phyloP scores from a whole-genome alignment of 2,113 vertebrate species.

The Ptilorrhoa leucosticta region DNA sequence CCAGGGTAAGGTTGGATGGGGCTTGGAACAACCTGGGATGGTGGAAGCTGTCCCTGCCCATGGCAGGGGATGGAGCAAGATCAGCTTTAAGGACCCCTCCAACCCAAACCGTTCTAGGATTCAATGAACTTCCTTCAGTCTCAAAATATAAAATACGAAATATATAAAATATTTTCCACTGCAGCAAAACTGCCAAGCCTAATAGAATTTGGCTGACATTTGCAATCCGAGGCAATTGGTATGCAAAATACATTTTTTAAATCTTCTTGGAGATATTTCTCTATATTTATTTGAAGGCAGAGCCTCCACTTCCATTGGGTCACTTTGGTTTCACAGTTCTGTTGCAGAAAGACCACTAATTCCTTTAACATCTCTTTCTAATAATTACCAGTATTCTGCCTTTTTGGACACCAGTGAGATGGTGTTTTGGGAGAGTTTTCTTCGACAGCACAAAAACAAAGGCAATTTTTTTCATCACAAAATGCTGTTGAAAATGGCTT shows the following conservation, averaged over 20 bases:
- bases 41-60: neutral
- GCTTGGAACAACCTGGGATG: accelerated
- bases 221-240: neutral
- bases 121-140: neutral
- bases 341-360: neutral
- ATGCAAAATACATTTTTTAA: neutral
- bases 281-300: neutral
- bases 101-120: neutral
- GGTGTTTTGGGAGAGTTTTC: neutral
- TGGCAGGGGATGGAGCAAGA: accelerated
- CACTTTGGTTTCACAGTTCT: neutral
- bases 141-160: neutral
- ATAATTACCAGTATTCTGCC: neutral
- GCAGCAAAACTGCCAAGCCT: neutral
- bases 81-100: neutral
- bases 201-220: conserved; percentile 20
- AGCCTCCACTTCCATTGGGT: neutral
- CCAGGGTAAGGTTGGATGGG: accelerated
- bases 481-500: neutral
- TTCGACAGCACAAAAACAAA: neutral
- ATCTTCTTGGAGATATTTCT: neutral
- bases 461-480: neutral
- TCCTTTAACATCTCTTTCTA: neutral
- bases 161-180: neutral
- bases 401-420: neutral